Evolutionary conservation across 2,888 invertebrate genomes (phyloP), one percentile per base, ranked within the genome.

Genomic region (Diploptera punctata): DNA sequence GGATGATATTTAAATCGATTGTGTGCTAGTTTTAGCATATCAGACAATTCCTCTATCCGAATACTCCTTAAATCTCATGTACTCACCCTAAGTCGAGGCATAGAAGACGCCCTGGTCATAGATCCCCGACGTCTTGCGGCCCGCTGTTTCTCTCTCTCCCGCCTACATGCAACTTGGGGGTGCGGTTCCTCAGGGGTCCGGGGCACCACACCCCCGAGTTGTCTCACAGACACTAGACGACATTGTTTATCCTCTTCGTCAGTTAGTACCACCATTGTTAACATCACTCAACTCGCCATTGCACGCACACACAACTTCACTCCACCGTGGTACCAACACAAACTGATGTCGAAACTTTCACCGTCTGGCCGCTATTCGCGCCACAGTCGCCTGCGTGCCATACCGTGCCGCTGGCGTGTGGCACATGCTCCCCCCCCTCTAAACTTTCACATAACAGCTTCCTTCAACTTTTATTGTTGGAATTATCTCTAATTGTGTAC

Each of bases 51-150:
- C n/a, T n/a, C n/a, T n/a, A n/a, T n/a, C n/a, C n/a, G n/a, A n/a
- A n/a, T n/a, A n/a, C n/a, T n/a, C n/a, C n/a, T n/a, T n/a, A n/a
- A n/a, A n/a, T n/a, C n/a, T n/a, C n/a, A 19, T 21, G 26, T 29
- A 19, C 57, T 57, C 47, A 74, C 74, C 67, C 81, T 78, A 65
- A 80, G 77, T 75, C 82, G 79, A 10, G 84, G 83, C 72, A 83
- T 81, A 68, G 84, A 84, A 2, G 82, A 80, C 18, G 83, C 83
- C 76, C 83, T 79, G n/a, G 80, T 80, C 77, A 81, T 81, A 76
- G 82, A 81, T 67, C 80, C 81, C 13, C 83, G 79, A 18, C 83
- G 77, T 44, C 83, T 75, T 9, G 82, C 78, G 67, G 81, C 78
- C 73, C 83, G 78, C 33, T 82, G 82, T 2, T 82, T 78, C 73